Evolutionary conservation across 2,888 invertebrate species (phyloP), one percentile per base, ranked within the genome.

Genomic region (Hypercompe scribonia): DNA sequence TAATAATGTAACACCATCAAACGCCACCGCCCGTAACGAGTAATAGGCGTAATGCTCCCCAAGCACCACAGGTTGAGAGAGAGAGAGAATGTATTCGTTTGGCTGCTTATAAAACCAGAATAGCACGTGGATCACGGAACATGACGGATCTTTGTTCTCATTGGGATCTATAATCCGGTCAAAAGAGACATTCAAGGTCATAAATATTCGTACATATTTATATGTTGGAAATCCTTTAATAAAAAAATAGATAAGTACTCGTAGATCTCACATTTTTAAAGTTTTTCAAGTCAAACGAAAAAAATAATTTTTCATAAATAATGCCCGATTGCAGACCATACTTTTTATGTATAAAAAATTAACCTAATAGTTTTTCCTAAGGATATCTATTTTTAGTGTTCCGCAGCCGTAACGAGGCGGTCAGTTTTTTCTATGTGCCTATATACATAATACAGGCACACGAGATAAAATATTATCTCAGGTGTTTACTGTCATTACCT

Each of bases 41-140:
- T 42, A 65, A 66, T 42, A 28, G 33, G 21, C 67, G 33, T 34
- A 33, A 67, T 34, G 67, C 50, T 21, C 33, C 67, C 24, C 54
- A 54, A 39, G 65, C 36, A 58, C 36, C 66, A 39, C 10, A n/a
- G 39, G 72, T 54, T n/a, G n/a, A n/a, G n/a, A n/a, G n/a, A 72
- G 72, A 77, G 69, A 54, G 77, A 74, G 74, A 68, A 36, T 63
- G 65, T 77, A 66, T 61, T n/a, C 70, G 76, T 69, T 73, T 73
- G 46, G 64, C 77, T 77, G 78, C 75, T 76, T 50, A 69, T 65
- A 33, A 78, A 82, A 64, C 82, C 28, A 68, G 71, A 74, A 65
- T 71, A 68, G 36, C 64, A 58, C 34, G 5, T 31, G 11, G 11
- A 58, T 61, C 65, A 11, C 28, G 61, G 42, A n/a, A 68, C 68